These are phyloP conservation scores for Empidonax traillii DNA, from an alignment of 2,113 vertebrate genomes.

Conservation along the genomic window DNA sequence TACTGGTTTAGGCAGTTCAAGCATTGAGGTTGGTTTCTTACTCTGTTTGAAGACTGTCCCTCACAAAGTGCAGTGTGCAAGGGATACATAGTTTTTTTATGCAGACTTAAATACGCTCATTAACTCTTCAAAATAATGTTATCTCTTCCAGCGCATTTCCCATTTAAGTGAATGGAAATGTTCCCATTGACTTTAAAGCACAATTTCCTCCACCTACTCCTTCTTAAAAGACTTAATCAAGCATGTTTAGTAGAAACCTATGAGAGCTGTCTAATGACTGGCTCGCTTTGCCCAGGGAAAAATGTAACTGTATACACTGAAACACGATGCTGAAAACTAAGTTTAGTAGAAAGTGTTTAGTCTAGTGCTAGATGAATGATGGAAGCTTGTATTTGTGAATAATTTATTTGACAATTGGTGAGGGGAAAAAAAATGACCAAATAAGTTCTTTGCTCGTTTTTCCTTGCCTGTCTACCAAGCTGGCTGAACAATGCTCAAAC, in stretches of 20 bases:
- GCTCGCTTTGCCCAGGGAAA: conserved; percentile 57
- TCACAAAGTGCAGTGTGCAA: background rate
- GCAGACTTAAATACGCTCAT: background rate
- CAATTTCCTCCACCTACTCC: conserved; percentile 8
- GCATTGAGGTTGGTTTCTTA: background rate
- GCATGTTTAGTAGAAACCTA: conserved; percentile 48
- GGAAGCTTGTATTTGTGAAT: conserved; percentile 65
- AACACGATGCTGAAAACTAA: conserved; percentile 66
- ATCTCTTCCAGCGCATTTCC: background rate
- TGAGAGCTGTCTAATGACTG: conserved; percentile 45
- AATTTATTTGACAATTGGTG: conserved; percentile 69
- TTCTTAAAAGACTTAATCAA: conserved; percentile 51
- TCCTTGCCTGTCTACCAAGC: conserved; percentile 38
- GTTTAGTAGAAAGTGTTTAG: conserved; percentile 77
- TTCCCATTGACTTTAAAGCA: conserved; percentile 11
- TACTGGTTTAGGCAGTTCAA: background rate
- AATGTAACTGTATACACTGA: conserved; percentile 66
- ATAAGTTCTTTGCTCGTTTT: conserved; percentile 22
- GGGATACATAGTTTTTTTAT: background rate
- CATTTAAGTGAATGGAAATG: conserved; percentile 28
- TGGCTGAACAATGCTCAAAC: conserved; percentile 33
- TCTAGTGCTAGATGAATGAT: conserved; percentile 70
- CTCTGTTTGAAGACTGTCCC: background rate
- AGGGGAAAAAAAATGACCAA: background rate
- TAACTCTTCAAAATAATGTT: conserved; percentile 39